Conservation (phyloP, 2,888 invertebrate genomes). For the Isoperla grammatica region DNA sequence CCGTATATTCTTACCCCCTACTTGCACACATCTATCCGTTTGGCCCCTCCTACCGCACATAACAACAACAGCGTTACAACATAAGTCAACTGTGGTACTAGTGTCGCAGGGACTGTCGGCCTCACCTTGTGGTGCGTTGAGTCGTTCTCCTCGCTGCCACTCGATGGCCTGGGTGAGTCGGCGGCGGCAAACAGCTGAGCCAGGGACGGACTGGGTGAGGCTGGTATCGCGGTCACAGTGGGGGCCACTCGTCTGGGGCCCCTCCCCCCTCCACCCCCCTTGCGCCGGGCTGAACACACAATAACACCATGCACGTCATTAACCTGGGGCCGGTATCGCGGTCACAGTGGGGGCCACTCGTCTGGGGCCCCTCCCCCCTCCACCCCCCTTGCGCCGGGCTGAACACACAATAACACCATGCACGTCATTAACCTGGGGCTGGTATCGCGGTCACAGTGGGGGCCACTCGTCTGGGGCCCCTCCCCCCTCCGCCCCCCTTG, state of each 20-base stretch:
- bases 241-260: conserved; percentile 6
- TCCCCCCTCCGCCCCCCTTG: conserved; percentile 42
- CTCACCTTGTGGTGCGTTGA: conserved; percentile 11
- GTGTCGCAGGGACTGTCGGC: too few relatives aligned
- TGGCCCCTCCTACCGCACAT: too few relatives aligned
- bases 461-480: conserved; percentile 1
- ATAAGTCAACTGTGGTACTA: too few relatives aligned
- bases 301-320: not conserved
- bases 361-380: not conserved
- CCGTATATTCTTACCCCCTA: too few relatives aligned
- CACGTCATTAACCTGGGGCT: conserved; percentile 13
- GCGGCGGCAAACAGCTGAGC: conserved; percentile 54
- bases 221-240: conserved; percentile 21
- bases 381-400: conserved; percentile 60
- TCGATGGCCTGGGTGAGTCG: conserved; percentile 54
- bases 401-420: conserved; percentile 18
- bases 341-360: conserved; percentile 10
- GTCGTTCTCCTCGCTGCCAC: conserved; percentile 39
- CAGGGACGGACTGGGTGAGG: conserved; percentile 45
- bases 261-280: conserved; percentile 37
- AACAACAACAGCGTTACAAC: too few relatives aligned
- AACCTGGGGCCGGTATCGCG: conserved; percentile 23
- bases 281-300: conserved; percentile 57
- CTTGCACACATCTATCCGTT: too few relatives aligned
- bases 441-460: conserved; percentile 21